phyloP scores from a whole-genome alignment of 1,140 invertebrate species.

The Belonocnema kinseyi region DNA sequence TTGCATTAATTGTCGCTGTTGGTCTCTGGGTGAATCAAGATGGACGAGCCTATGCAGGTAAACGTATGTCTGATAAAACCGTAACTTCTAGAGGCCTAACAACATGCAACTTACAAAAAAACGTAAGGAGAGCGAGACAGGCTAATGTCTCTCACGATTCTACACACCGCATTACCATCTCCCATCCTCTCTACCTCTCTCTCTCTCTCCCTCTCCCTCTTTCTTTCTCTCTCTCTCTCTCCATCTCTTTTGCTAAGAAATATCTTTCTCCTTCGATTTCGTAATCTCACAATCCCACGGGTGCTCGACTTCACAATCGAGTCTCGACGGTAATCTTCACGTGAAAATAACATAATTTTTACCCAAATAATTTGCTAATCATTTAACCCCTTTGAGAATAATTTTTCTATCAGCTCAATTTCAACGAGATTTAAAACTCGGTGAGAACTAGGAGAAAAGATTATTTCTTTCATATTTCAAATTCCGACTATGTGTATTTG shows the following conservation, averaged over 20 bases:
- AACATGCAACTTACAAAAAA: slow-evolving; percentile 52
- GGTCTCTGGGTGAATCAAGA: slow-evolving; percentile 18
- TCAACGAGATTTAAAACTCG: too few species aligned
- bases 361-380: background rate
- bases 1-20: slow-evolving; percentile 27
- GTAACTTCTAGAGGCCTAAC: background rate
- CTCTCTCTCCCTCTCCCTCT: too few species aligned
- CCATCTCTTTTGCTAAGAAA: slow-evolving; percentile 32
- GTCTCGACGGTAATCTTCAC: background rate
- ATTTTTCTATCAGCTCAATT: background rate
- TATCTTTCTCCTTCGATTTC: slow-evolving; percentile 44
- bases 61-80: background rate
- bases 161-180: slow-evolving; percentile 23
- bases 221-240: too few species aligned
- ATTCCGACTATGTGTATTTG: too few species aligned
- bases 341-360: slow-evolving; percentile 14
- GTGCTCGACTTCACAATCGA: background rate
- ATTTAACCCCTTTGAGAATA: background rate
- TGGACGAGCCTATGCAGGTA: slow-evolving; percentile 5
- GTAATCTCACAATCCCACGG: slow-evolving; percentile 52
- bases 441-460: too few species aligned
- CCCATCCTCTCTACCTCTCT: background rate
- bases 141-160: slow-evolving; percentile 61
- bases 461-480: too few species aligned
- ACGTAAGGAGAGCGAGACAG: slow-evolving; percentile 54